These are phyloP conservation scores for Delphinus delphis DNA, from an alignment of 2,113 vertebrate genomes.

Conservation along the genomic window DNA sequence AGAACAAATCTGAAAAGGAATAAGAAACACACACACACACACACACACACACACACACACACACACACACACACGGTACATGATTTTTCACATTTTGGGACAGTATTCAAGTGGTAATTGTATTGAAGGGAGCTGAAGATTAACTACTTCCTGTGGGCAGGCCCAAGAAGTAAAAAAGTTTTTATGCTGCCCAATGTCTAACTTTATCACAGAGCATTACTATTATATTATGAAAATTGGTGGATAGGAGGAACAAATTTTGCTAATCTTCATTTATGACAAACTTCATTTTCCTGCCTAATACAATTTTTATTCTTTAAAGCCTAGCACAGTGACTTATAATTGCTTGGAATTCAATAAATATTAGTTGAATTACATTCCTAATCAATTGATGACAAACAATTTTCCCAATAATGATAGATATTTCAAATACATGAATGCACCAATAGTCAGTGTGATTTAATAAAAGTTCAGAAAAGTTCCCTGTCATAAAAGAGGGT, in stretches of 20 bases:
- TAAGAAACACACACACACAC: background rate
- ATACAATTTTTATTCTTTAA: background rate
- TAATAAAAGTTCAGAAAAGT: background rate
- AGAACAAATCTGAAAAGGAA: background rate
- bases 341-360: background rate
- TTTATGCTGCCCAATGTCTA: background rate
- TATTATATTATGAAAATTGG: background rate
- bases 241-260: background rate
- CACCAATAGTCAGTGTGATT: background rate
- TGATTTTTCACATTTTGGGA: background rate
- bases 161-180: background rate
- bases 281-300: background rate
- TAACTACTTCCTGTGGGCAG: background rate
- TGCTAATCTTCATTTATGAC: background rate
- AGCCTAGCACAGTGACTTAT: background rate
- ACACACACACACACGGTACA: background rate
- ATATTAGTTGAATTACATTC: background rate
- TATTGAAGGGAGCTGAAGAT: background rate
- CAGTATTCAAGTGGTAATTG: background rate
- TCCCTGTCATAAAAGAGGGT: background rate
- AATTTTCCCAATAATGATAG: background rate
- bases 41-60: background rate
- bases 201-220: background rate
- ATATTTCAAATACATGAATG: background rate
- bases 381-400: background rate